Evolutionary conservation across 1,140 invertebrate genomes (phyloP).

Genomic region (Macrocentrus cingulum): DNA sequence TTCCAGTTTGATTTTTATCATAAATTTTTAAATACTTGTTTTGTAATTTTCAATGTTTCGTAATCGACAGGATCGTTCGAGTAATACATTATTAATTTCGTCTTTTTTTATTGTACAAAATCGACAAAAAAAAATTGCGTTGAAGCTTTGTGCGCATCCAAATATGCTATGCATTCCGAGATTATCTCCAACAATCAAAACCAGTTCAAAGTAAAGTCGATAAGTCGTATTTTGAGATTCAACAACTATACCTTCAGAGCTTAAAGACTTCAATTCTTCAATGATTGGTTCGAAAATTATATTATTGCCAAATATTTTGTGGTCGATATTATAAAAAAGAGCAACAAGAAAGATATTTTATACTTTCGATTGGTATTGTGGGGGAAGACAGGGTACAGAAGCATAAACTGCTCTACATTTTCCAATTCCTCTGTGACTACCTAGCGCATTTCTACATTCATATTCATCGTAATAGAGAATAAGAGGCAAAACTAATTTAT

Average conservation of each 20-base stretch:
- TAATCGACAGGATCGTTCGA: slow-evolving; percentile 1
- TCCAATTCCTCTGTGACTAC: slow-evolving; percentile 33
- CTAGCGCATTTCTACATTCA: slow-evolving; percentile 22
- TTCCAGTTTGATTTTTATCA: slow-evolving; percentile 25
- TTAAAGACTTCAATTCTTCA: slow-evolving; percentile 35
- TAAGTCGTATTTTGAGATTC: background rate
- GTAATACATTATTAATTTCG: background rate
- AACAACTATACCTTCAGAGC: slow-evolving; percentile 29
- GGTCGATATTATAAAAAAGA: slow-evolving; percentile 36
- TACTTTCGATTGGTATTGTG: slow-evolving; percentile 29
- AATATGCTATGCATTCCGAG: slow-evolving; percentile 30
- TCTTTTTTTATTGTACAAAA: slow-evolving; percentile 28
- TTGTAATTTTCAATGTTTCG: slow-evolving; percentile 23
- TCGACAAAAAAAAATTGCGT: slow-evolving; percentile 26
- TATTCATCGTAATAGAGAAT: slow-evolving; percentile 34
- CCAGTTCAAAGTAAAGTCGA: background rate
- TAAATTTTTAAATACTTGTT: slow-evolving; percentile 19
- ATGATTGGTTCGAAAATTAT: slow-evolving; percentile 31
- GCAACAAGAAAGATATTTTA: slow-evolving; percentile 40
- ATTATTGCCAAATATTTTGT: slow-evolving; percentile 31
- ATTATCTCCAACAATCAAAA: slow-evolving; percentile 31
- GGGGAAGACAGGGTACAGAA: slow-evolving; percentile 36
- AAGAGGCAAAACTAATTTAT: slow-evolving; percentile 36
- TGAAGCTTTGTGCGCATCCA: slow-evolving; percentile 28
- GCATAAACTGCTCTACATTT: slow-evolving; percentile 39